Percentiles rank a stretch among this genome's conserved stretches.
These are phyloP conservation scores for Encarsia formosa DNA, from an alignment of 2,888 invertebrate genomes.

Conservation along the genomic window DNA sequence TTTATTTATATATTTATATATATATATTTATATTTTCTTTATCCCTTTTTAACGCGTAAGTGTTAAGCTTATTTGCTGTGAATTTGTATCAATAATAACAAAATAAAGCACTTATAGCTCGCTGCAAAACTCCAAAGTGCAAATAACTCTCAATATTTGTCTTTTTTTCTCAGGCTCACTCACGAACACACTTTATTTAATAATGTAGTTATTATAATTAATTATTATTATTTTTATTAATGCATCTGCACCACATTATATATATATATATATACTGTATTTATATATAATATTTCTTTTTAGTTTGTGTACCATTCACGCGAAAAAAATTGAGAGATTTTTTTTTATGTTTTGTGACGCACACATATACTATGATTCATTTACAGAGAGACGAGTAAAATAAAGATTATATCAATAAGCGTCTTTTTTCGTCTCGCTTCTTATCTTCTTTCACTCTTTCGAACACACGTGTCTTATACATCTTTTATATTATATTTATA, in stretches of 20 bases:
- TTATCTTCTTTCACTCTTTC: neutral
- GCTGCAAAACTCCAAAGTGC: constrained; percentile 30
- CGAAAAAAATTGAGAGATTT: neutral
- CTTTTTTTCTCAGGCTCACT: neutral
- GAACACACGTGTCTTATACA: neutral
- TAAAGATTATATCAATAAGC: too few species aligned
- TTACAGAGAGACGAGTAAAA: too few species aligned
- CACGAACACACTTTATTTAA: too few species aligned
- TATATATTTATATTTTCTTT: constrained; percentile 13
- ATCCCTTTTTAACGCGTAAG: constrained; percentile 23
- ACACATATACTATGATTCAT: too few species aligned
- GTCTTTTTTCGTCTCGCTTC: neutral
- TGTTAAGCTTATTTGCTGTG: constrained; percentile 29
- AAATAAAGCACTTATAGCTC: constrained; percentile 30
- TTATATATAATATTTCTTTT: neutral
- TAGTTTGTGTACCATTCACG: constrained; percentile 1
- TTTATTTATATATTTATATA: constrained; percentile 14
- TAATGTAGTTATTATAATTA: too few species aligned
- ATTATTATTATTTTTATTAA: too few species aligned
- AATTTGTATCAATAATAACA: constrained; percentile 29
- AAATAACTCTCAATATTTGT: constrained; percentile 24
- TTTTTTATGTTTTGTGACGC: neutral
- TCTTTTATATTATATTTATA: neutral
- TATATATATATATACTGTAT: neutral
- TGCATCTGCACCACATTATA: neutral